Evolutionary conservation across 2,888 invertebrate species (phyloP).

Genomic region (Clepsis dumicolana): DNA sequence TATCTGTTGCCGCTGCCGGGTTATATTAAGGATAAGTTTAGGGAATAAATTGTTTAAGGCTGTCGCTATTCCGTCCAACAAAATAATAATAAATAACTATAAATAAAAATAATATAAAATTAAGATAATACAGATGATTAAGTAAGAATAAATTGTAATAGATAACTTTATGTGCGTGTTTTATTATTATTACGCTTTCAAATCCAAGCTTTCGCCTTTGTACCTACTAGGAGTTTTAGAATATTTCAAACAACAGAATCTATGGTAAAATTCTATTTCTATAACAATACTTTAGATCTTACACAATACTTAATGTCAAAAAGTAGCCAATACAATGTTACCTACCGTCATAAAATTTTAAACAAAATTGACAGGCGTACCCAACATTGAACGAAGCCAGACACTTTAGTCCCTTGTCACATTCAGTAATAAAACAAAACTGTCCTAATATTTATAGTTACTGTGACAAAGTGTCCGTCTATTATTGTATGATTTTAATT

Average conservation of each 20-base stretch:
- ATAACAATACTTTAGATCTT: conserved; percentile 19
- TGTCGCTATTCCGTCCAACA: conserved; percentile 27
- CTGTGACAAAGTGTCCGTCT: neutral
- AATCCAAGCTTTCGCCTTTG: neutral
- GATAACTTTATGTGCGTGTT: conserved; percentile 3
- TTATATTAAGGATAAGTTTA: conserved; percentile 94
- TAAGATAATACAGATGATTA: conserved; percentile 10
- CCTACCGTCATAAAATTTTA: neutral
- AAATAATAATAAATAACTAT: conserved; percentile 13
- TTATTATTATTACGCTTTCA: neutral
- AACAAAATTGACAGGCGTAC: neutral
- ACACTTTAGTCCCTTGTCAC: neutral
- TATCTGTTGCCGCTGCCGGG: conserved; percentile 94
- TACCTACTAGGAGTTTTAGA: neutral
- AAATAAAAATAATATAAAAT: no score
- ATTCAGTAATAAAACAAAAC: neutral
- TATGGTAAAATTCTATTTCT: conserved; percentile 31
- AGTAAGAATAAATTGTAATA: conserved; percentile 25
- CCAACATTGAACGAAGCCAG: neutral
- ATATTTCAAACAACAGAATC: neutral
- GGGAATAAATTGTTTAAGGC: conserved; percentile 82
- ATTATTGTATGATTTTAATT: no score
- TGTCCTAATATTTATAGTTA: neutral
- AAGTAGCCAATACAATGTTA: conserved; percentile 8
- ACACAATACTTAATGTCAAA: conserved; percentile 14